phyloP scores from a whole-genome alignment of 2,113 vertebrate genomes.

The Heteronetta atricapilla region DNA sequence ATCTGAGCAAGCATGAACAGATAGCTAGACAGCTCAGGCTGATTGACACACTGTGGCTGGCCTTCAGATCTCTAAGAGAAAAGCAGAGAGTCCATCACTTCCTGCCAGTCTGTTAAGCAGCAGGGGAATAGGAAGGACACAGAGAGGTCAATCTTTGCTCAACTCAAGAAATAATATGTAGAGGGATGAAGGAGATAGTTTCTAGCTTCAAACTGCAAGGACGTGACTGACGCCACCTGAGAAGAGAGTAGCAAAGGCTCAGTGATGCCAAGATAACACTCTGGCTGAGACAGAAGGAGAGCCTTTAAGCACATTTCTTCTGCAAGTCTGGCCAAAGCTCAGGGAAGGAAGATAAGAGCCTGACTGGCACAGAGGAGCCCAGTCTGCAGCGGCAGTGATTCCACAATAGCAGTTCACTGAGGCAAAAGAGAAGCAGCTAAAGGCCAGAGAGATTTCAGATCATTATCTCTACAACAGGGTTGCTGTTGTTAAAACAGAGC shows the following conservation, averaged over 20 bases:
- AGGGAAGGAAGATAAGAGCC: slow-evolving; percentile 34
- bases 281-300: slow-evolving; percentile 9
- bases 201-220: slow-evolving; percentile 39
- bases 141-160: slow-evolving; percentile 33
- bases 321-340: slow-evolving; percentile 39
- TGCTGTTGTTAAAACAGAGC: background rate
- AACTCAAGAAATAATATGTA: slow-evolving; percentile 28
- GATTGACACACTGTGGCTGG: background rate
- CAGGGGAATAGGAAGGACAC: slow-evolving; percentile 57
- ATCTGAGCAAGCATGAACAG: background rate
- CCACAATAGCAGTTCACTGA: slow-evolving; percentile 26
- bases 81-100: slow-evolving; percentile 26
- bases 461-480: background rate
- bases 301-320: slow-evolving; percentile 28
- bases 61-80: slow-evolving; percentile 46
- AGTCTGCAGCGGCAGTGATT: background rate
- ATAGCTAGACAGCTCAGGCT: background rate
- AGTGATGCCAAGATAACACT: slow-evolving; percentile 16
- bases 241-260: slow-evolving; percentile 38
- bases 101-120: slow-evolving; percentile 47
- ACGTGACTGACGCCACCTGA: slow-evolving; percentile 31
- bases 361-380: background rate
- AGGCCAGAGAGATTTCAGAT: slow-evolving; percentile 16
- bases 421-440: slow-evolving; percentile 17
- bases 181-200: slow-evolving; percentile 50